These are phyloP conservation scores for Tiaroga cobitis DNA, from an alignment of 2,797 vertebrate species.

Conservation along the genomic window DNA sequence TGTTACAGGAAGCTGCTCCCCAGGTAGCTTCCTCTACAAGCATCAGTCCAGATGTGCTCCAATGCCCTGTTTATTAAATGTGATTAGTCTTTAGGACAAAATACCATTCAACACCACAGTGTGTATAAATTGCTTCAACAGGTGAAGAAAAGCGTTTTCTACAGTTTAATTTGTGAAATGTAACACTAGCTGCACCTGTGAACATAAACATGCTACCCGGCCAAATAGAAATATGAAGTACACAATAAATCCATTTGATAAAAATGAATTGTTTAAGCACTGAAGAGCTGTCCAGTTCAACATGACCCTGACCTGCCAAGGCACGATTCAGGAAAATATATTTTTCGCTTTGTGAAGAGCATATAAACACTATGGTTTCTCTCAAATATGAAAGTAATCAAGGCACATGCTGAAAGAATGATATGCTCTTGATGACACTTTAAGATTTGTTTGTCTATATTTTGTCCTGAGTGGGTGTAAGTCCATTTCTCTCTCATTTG, in stretches of 20 bases:
- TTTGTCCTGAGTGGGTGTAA: slow-evolving; percentile 24
- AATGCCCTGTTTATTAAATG: slow-evolving; percentile 66
- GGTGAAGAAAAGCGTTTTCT: slow-evolving; percentile 67
- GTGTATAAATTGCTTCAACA: slow-evolving; percentile 69
- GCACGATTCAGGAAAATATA: slow-evolving; percentile 53
- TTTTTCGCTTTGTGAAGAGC: slow-evolving; percentile 36
- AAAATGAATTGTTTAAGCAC: slow-evolving; percentile 48
- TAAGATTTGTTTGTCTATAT: slow-evolving; percentile 33
- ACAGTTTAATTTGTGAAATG: slow-evolving; percentile 62
- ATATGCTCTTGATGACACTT: slow-evolving; percentile 21
- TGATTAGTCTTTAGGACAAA: slow-evolving; percentile 66
- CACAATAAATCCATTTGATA: slow-evolving; percentile 17
- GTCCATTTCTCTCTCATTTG: slow-evolving; percentile 31
- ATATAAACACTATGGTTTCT: slow-evolving; percentile 53
- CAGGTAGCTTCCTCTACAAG: slow-evolving; percentile 68
- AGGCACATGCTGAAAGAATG: slow-evolving; percentile 38
- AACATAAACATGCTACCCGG: slow-evolving; percentile 42
- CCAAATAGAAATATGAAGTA: not conserved
- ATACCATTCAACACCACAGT: slow-evolving; percentile 61
- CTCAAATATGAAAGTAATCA: slow-evolving; percentile 51
- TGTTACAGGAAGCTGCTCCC: slow-evolving; percentile 69
- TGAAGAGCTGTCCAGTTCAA: slow-evolving; percentile 61
- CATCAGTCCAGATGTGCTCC: slow-evolving; percentile 60
- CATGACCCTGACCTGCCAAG: slow-evolving; percentile 60
- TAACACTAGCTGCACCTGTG: slow-evolving; percentile 68